Evolutionary conservation across 2,113 vertebrate species (phyloP), one percentile per base, ranked within the genome.

Genomic region (Cisticola juncidis): DNA sequence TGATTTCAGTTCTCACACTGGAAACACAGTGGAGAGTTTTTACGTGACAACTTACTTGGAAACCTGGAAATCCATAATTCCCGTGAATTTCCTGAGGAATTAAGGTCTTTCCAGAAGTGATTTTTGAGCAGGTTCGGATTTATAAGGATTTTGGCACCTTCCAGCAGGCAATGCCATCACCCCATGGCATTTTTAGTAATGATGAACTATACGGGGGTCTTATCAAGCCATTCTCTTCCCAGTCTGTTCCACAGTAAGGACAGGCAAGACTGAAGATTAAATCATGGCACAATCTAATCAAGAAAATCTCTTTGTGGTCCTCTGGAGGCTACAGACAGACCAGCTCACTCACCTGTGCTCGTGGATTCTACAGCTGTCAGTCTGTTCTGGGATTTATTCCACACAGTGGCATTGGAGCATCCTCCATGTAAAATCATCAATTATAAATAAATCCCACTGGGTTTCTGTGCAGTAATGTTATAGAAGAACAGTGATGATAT

Each of bases 401-500:
- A 2, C 69, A 51, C 0, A 0, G 51, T 56, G 36, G 23, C 48
- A 81, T 12, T 20, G 64, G n/a, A 81, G 36, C 23, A 19, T 14
- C 40, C 87, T 68, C 73, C 73, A 87, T 5, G 7, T 15, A 68
- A 74, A 84, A 70, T 21, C 45, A 87, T 62, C 60, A 56, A 54
- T 81, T 51, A 66, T 11, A 72, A 78, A 26, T 28, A 44, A 82
- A 81, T 56, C 81, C 66, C 2, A 1, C 21, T 17, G 36, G 25
- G 74, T 22, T 85, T 85, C 47, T 31, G 19, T 2, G 33, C 60
- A 47, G 38, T 17, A 12, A 50, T 21, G 26, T 57, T 66, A 42
- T 0, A 21, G 56, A 8, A 81, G 48, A 25, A 22, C 23, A 60
- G 8, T 10, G 7, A 17, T 1, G 29, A 0, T 14, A 78, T 10